phyloP scores from a whole-genome alignment of 2,797 vertebrate genomes.

The Decapterus maruadsi region DNA sequence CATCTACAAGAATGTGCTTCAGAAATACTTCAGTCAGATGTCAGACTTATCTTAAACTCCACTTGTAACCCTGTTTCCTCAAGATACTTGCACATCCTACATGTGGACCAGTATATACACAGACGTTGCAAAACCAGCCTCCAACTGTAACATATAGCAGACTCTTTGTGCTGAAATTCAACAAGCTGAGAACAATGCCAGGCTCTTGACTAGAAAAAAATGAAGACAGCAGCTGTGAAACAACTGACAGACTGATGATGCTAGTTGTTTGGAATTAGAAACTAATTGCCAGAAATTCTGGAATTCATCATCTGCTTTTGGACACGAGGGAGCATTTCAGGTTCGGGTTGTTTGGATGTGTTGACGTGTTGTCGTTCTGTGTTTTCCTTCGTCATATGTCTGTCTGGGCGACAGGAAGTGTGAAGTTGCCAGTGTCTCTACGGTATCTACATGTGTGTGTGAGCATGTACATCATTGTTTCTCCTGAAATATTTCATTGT shows the following conservation, averaged over 20 bases:
- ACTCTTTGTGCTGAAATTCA: slow-evolving; percentile 25
- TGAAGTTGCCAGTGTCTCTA: slow-evolving; percentile 8
- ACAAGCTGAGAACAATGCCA: slow-evolving; percentile 4
- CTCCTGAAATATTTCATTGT: not conserved
- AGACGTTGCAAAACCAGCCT: slow-evolving; percentile 20
- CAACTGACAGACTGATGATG: slow-evolving; percentile 37
- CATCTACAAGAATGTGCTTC: not conserved
- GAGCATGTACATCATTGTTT: not conserved
- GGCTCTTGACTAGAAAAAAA: not conserved
- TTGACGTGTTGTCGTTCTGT: too few species aligned
- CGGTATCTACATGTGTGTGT: not conserved
- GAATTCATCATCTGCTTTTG: slow-evolving; percentile 8
- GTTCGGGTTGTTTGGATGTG: not conserved
- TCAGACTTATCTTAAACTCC: slow-evolving; percentile 35
- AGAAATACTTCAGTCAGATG: slow-evolving; percentile 12
- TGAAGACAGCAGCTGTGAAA: slow-evolving; percentile 40
- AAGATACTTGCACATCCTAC: not conserved
- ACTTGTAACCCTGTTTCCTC: slow-evolving; percentile 42
- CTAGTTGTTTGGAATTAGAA: slow-evolving; percentile 11
- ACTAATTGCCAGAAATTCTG: slow-evolving; percentile 19
- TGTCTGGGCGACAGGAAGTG: slow-evolving; percentile 37
- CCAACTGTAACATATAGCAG: slow-evolving; percentile 8
- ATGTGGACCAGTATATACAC: not conserved
- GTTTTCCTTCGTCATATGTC: slow-evolving; percentile 9
- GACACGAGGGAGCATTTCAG: slow-evolving; percentile 8